These are phyloP conservation scores for Steinernema khuongi DNA, from an alignment of 1,140 invertebrate species.

Conservation along the genomic window DNA sequence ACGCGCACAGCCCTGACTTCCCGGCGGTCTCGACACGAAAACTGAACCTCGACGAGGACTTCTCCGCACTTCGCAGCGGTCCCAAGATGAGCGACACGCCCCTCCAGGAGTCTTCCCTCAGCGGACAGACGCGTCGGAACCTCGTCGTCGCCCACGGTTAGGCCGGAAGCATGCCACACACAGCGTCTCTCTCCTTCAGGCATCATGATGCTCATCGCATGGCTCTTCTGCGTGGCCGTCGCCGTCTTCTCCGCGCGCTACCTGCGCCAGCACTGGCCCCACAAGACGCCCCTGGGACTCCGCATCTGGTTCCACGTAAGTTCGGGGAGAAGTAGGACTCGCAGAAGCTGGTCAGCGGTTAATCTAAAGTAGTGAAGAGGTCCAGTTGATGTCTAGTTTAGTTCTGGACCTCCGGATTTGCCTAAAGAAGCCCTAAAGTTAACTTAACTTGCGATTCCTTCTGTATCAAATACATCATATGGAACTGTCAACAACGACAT, in stretches of 20 bases:
- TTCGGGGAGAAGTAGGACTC: background rate
- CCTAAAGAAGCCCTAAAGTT: no score
- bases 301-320: constrained; percentile 28
- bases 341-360: no score
- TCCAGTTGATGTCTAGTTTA: no score
- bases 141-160: constrained; percentile 20
- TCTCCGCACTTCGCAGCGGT: background rate
- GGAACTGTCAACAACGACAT: no score
- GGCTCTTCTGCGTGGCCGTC: constrained; percentile 16
- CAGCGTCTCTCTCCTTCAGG: background rate
- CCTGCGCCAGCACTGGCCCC: constrained; percentile 19
- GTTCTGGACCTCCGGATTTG: no score
- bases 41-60: constrained; percentile 10
- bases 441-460: no score
- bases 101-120: background rate
- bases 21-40: constrained; percentile 18
- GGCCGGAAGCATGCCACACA: background rate
- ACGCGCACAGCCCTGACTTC: constrained; percentile 16
- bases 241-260: constrained; percentile 21
- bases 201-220: constrained; percentile 22
- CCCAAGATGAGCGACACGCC: constrained; percentile 3
- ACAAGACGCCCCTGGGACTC: constrained; percentile 19
- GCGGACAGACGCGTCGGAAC: background rate
- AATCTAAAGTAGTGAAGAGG: no score
- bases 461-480: no score